A percentile compares a stretch with the other conserved stretches of the same genome.
Evolutionary conservation across 2,113 vertebrate species (phyloP).

Genomic region (Anoplopoma fimbria): DNA sequence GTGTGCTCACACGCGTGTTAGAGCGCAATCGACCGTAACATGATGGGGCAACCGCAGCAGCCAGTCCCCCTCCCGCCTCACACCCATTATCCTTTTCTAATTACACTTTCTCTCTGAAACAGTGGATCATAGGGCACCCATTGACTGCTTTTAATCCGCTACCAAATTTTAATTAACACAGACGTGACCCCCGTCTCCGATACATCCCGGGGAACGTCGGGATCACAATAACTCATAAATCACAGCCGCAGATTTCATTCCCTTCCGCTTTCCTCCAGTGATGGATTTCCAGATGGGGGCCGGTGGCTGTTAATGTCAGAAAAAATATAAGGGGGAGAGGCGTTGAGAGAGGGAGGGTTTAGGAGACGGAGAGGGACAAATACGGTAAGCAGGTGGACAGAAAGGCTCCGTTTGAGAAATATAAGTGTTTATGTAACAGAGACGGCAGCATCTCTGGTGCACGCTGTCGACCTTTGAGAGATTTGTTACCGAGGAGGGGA

Average conservation of each 20-base stretch:
- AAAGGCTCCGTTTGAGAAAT: constrained; percentile 46
- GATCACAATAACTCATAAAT: constrained; percentile 84
- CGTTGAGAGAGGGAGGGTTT: constrained; percentile 8
- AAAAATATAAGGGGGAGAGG: constrained; percentile 50
- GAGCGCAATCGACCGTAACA: background rate
- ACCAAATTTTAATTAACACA: constrained; percentile 85
- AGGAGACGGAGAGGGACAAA: constrained; percentile 20
- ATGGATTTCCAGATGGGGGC: constrained; percentile 81
- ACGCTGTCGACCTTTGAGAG: constrained; percentile 73
- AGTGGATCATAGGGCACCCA: constrained; percentile 78
- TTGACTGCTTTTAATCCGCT: constrained; percentile 84
- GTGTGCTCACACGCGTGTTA: constrained; percentile 3
- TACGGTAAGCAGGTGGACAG: constrained; percentile 39
- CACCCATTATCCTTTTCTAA: constrained; percentile 80
- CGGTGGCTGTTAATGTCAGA: constrained; percentile 69
- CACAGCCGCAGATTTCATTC: constrained; percentile 76
- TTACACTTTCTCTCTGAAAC: constrained; percentile 82
- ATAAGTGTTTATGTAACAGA: constrained; percentile 57
- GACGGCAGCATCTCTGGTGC: constrained; percentile 58
- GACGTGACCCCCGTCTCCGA: constrained; percentile 76
- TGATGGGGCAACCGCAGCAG: constrained; percentile 26
- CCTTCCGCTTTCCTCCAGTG: constrained; percentile 60
- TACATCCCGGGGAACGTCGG: constrained; percentile 75
- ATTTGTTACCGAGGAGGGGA: constrained; percentile 78
- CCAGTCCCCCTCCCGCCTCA: constrained; percentile 6